Evolutionary conservation across 2,113 vertebrate genomes (phyloP), one percentile per base, ranked within the genome.

Genomic region (Perca schrenkii): DNA sequence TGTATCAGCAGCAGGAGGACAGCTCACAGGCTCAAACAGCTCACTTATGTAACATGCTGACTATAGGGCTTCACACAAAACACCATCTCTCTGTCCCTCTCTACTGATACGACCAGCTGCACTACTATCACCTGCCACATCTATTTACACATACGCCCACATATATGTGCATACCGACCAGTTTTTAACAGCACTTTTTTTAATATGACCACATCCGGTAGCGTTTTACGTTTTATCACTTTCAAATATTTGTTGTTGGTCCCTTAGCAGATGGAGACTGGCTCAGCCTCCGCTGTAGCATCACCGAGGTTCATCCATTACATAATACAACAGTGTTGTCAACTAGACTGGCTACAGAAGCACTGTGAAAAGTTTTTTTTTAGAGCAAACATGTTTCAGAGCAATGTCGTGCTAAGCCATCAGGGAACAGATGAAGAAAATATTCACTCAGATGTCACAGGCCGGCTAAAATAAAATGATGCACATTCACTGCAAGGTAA

Each of bases 11-110:
- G 61, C 69, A 83, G 56, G 62, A 85, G 57, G 79, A 74, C 54
- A 43, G 80, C 79, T 63, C 61, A 28, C 75, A 8, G 83, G 76
- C 85, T 84, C 81, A 75, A 34, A 84, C 46, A 5, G 17, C 74
- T 79, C 80, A 6, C 54, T 89, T 89, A 88, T 61, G 71, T 84
- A 91, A 93, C 64, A 43, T 63, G 61, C 82, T 87, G 79, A 90
- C 78, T 78, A 49, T 65, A 52, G 78, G 58, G 82, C 77, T 90
- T 77, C 85, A 74, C 73, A 82, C 67, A 69, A 80, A 66, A 75
- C 68, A 64, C 49, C 53, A 67, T 83, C 66, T 61, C 74, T 79
- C 53, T 14, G 83, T 74, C 69, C 73, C 50, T 8, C 16, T 70
- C 52, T 12, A 22, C 58, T 71, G 28, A 62, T 49, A 57, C 61